Conservation (phyloP, 2,797 vertebrate species). For the Iguana delicatissima region DNA sequence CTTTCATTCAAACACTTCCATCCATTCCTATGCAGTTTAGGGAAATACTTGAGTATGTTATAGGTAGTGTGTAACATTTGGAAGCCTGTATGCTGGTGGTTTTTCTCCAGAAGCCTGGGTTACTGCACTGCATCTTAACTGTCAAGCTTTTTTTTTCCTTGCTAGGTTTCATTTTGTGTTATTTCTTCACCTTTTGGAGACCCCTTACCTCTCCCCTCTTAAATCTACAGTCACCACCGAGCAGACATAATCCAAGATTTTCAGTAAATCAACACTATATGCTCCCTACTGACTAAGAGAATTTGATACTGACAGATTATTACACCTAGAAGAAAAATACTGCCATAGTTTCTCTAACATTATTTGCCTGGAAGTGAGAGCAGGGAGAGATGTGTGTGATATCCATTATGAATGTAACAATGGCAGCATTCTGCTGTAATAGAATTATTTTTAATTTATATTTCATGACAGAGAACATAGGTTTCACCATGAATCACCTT, state of each 20-base stretch:
- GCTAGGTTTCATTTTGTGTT: slow-evolving; percentile 84
- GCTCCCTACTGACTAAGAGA: slow-evolving; percentile 86
- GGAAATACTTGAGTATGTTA: slow-evolving; percentile 64
- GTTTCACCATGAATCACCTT: slow-evolving; percentile 64
- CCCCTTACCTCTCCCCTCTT: slow-evolving; percentile 85
- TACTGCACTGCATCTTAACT: slow-evolving; percentile 81
- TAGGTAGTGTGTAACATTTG: slow-evolving; percentile 37
- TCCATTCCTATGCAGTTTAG: slow-evolving; percentile 39
- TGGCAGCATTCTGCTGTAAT: slow-evolving; percentile 68
- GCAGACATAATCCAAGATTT: slow-evolving; percentile 89
- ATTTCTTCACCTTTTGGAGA: slow-evolving; percentile 85
- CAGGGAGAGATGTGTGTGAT: slow-evolving; percentile 68
- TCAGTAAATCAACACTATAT: slow-evolving; percentile 89
- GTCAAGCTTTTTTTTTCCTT: slow-evolving; percentile 83
- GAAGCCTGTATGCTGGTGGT: neutral
- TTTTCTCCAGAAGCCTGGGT: slow-evolving; percentile 74
- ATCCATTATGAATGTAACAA: slow-evolving; percentile 78
- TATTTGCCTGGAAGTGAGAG: slow-evolving; percentile 73
- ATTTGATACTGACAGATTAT: slow-evolving; percentile 88
- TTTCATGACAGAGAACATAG: slow-evolving; percentile 67
- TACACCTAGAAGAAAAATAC: slow-evolving; percentile 87
- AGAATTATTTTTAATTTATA: slow-evolving; percentile 71
- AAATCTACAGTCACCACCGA: slow-evolving; percentile 85
- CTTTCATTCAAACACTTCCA: slow-evolving; percentile 51
- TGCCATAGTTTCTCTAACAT: slow-evolving; percentile 79